A percentile compares a stretch with the other conserved stretches of the same genome.
These are phyloP conservation scores for Epinotia bilunana DNA, from an alignment of 2,888 invertebrate species.

Conservation along the genomic window DNA sequence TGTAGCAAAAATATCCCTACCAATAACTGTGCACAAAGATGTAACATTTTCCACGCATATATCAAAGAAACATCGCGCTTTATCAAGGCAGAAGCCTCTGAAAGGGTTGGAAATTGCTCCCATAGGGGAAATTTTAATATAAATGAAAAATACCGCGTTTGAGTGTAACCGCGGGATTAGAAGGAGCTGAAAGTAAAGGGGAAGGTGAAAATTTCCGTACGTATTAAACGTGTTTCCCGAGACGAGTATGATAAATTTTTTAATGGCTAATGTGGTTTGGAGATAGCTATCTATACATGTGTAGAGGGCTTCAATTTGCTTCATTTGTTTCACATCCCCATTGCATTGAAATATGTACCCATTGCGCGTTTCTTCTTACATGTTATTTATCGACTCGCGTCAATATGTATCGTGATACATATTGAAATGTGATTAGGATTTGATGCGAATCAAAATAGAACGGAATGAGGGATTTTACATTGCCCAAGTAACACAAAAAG, in stretches of 20 bases:
- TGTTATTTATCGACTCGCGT: no score
- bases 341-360: no score
- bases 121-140: constrained; percentile 41
- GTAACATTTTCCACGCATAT: constrained; percentile 21
- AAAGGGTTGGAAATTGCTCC: constrained; percentile 43
- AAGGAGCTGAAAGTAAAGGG: background rate
- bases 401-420: no score
- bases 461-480: no score
- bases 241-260: constrained; percentile 4
- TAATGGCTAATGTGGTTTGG: constrained; percentile 5
- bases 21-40: constrained; percentile 1
- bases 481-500: no score
- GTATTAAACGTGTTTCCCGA: constrained; percentile 19
- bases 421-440: no score
- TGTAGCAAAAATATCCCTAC: background rate
- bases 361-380: no score
- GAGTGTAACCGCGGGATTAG: constrained; percentile 17
- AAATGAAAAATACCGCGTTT: constrained; percentile 40
- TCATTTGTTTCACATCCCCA: no score
- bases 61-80: constrained; percentile 37
- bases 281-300: background rate
- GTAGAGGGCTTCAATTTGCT: background rate
- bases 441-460: no score
- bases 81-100: constrained; percentile 21
- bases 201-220: constrained; percentile 15